Percentiles rank a stretch among this genome's conserved stretches.
phyloP scores from a whole-genome alignment of 2,888 invertebrate genomes.

The Criorhina ranunculi region DNA sequence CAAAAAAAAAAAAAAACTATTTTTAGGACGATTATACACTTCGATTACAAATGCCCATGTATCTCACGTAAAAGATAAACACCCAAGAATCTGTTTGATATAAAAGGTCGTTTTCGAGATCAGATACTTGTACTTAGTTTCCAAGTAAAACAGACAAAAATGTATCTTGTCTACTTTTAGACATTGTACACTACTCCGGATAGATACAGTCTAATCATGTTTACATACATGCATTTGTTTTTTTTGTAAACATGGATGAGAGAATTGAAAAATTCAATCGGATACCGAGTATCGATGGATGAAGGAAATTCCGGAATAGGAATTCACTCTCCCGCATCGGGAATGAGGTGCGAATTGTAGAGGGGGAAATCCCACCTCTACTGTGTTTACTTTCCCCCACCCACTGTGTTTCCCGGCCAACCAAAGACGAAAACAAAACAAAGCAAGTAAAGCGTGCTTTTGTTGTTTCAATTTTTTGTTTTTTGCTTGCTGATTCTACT shows the following conservation, averaged over 20 bases:
- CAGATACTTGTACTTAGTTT: slow-evolving; percentile 4
- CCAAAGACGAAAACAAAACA: slow-evolving; percentile 33
- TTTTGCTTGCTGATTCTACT: background rate
- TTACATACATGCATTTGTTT: slow-evolving; percentile 14
- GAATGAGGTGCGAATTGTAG: slow-evolving; percentile 53
- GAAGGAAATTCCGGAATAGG: slow-evolving; percentile 10
- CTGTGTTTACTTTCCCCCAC: slow-evolving; percentile 39
- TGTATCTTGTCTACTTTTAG: slow-evolving; percentile 2
- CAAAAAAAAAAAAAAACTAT: slow-evolving; percentile 31
- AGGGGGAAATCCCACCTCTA: slow-evolving; percentile 18
- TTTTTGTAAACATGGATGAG: slow-evolving; percentile 43
- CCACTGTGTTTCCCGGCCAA: slow-evolving; percentile 39
- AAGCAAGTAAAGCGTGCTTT: slow-evolving; percentile 29
- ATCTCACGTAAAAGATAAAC: slow-evolving; percentile 44
- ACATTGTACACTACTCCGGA: background rate
- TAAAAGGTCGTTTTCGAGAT: slow-evolving; percentile 42
- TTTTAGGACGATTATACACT: slow-evolving; percentile 51
- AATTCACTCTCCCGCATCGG: slow-evolving; percentile 35
- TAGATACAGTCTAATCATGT: slow-evolving; percentile 34
- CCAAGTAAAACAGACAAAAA: slow-evolving; percentile 22
- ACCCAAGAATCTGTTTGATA: slow-evolving; percentile 37
- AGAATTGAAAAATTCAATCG: slow-evolving; percentile 40
- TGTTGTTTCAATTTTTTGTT: slow-evolving; percentile 3
- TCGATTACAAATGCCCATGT: slow-evolving; percentile 35
- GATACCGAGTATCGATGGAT: slow-evolving; percentile 1